These are phyloP conservation scores for Altica lythri DNA, from an alignment of 2,888 invertebrate genomes.

Conservation along the genomic window DNA sequence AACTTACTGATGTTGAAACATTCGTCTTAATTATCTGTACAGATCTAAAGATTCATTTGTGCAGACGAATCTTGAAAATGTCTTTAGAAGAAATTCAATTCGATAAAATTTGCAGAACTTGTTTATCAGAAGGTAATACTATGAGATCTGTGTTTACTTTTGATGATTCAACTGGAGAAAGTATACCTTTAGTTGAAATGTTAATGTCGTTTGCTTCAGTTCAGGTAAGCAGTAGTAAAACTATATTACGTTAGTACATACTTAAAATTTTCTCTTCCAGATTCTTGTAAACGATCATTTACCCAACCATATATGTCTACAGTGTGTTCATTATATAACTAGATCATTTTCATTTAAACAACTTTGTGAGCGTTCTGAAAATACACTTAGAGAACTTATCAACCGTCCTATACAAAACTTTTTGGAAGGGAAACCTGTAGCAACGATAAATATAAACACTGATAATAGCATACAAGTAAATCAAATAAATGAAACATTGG, in stretches of 20 bases:
- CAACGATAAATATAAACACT: slow-evolving; percentile 1
- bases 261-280: slow-evolving; percentile 38
- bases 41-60: too few relatives aligned
- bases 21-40: too few relatives aligned
- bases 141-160: slow-evolving; percentile 52
- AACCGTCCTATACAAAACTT: slow-evolving; percentile 39
- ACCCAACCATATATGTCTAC: slow-evolving; percentile 53
- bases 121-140: slow-evolving; percentile 50
- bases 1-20: too few relatives aligned
- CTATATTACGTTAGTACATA: background rate
- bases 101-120: slow-evolving; percentile 55
- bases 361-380: slow-evolving; percentile 53
- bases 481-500: background rate
- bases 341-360: slow-evolving; percentile 54
- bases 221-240: slow-evolving; percentile 47
- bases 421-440: slow-evolving; percentile 41
- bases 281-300: slow-evolving; percentile 53
- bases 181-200: slow-evolving; percentile 51
- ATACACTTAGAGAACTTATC: slow-evolving; percentile 49
- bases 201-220: slow-evolving; percentile 53
- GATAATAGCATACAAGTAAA: background rate
- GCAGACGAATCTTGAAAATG: too few relatives aligned
- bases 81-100: slow-evolving; percentile 45
- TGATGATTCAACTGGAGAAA: slow-evolving; percentile 49
- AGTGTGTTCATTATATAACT: slow-evolving; percentile 53